Conservation (phyloP, 2,113 vertebrate species). For the Probosciger aterrimus region DNA sequence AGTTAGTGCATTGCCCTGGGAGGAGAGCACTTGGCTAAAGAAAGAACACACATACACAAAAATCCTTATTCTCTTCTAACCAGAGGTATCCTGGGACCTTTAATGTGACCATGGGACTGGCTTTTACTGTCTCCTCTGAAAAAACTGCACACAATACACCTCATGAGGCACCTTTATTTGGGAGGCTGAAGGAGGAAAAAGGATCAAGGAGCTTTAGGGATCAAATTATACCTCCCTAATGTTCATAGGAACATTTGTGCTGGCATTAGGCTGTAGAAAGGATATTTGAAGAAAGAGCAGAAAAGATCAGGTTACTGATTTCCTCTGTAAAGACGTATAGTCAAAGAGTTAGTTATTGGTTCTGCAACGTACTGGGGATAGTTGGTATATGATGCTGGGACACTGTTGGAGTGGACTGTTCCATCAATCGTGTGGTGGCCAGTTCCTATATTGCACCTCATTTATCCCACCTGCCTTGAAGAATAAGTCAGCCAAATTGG, state of each 20-base stretch:
- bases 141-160: background rate
- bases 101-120: background rate
- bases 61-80: background rate
- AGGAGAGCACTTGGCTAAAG: background rate
- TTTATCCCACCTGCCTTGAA: background rate
- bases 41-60: background rate
- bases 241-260: background rate
- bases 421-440: accelerated
- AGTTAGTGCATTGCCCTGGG: background rate
- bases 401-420: background rate
- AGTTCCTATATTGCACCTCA: background rate
- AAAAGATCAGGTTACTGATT: background rate
- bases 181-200: background rate
- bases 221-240: background rate
- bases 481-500: background rate
- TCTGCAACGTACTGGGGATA: background rate
- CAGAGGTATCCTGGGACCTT: background rate
- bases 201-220: background rate
- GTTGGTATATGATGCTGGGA: accelerated
- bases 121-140: background rate
- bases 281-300: background rate
- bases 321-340: background rate
- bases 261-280: background rate
- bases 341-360: background rate
- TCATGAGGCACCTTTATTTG: background rate